These are phyloP conservation scores for Lymantria dispar DNA, from an alignment of 2,888 invertebrate genomes.

Conservation along the genomic window DNA sequence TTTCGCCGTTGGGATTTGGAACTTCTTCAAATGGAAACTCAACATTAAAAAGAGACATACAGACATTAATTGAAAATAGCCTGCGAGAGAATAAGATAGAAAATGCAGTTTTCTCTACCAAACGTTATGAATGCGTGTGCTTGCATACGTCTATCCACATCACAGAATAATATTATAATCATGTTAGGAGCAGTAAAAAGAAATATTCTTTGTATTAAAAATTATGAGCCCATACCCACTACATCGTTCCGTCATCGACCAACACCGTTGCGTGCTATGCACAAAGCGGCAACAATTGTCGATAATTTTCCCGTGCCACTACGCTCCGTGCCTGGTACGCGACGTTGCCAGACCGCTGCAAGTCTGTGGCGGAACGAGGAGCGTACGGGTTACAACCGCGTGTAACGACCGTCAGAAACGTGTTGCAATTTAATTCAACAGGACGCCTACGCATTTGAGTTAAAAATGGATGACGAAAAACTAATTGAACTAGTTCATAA, in stretches of 20 bases:
- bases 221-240: conserved; percentile 1
- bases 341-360: conserved; percentile 6
- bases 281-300: not conserved
- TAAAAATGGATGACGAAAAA: conserved; percentile 1
- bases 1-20: no score
- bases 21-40: no score
- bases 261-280: conserved; percentile 1
- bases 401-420: conserved; percentile 4
- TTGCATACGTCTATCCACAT: no score
- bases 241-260: not conserved
- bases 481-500: not conserved
- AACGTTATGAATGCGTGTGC: no score
- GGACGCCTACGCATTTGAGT: no score
- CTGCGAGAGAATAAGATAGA: no score
- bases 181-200: not conserved
- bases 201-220: conserved; percentile 1
- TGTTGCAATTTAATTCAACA: not conserved
- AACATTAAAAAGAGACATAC: no score
- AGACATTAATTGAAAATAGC: no score
- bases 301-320: not conserved
- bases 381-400: conserved; percentile 7
- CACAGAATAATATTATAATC: no score
- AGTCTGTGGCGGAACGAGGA: conserved; percentile 14
- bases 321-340: conserved; percentile 1
- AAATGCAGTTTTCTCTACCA: no score